A percentile compares a stretch with the other conserved stretches of the same genome.
phyloP scores from a whole-genome alignment of 1,140 invertebrate species.

The Drosophila bifasciata region DNA sequence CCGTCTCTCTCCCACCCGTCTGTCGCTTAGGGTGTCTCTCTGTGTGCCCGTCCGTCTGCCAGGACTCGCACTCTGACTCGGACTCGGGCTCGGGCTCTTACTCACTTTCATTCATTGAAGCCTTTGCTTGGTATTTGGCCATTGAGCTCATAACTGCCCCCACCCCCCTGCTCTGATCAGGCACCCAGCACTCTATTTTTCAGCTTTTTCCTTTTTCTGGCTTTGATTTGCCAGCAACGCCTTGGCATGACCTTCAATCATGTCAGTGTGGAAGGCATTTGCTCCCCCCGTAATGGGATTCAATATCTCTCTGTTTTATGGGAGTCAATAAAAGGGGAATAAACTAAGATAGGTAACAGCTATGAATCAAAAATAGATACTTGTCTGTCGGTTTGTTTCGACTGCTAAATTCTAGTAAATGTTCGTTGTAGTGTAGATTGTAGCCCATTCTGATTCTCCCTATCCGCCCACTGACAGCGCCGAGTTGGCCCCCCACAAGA shows the following conservation, averaged over 20 bases:
- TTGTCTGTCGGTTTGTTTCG: too few relatives aligned
- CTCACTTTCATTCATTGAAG: conserved; percentile 65
- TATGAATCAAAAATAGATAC: too few relatives aligned
- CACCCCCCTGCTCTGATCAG: not conserved
- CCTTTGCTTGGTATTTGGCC: conserved; percentile 48
- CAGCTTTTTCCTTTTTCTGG: not conserved
- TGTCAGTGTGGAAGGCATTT: not conserved
- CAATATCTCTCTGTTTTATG: too few relatives aligned
- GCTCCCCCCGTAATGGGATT: too few relatives aligned
- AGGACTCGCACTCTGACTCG: conserved; percentile 11
- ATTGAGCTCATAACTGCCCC: conserved; percentile 59
- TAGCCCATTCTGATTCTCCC: not conserved
- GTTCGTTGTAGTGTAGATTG: too few relatives aligned
- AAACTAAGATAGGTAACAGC: too few relatives aligned
- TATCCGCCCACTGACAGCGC: conserved; percentile 4
- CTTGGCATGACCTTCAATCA: conserved; percentile 30
- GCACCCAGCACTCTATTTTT: not conserved
- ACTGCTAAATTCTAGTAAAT: too few relatives aligned
- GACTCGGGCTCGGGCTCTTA: conserved; percentile 31
- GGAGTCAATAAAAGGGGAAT: too few relatives aligned
- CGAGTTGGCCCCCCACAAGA: conserved; percentile 48
- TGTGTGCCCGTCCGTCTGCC: conserved; percentile 20
- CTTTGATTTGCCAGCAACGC: not conserved
- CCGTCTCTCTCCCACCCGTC: conserved; percentile 9
- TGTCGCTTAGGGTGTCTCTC: conserved; percentile 43